Evolutionary conservation across 35 echinoderm and acorn worm genomes (phyloP).

Genomic region (Anneissia japonica): DNA sequence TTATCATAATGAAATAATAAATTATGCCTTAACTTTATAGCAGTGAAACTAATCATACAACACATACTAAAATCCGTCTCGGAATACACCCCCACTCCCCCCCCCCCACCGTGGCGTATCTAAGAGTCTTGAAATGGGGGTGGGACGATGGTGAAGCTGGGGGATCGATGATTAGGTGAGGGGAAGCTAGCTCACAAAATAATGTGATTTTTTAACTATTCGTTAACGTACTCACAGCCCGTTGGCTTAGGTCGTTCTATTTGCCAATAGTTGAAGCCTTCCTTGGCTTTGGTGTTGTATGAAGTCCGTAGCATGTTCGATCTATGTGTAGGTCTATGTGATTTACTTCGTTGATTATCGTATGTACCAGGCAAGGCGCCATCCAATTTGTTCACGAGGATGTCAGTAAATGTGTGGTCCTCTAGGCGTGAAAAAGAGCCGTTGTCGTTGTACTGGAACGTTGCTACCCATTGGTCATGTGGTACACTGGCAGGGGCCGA

Average conservation of each 20-base stretch:
- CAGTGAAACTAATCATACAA: not conserved
- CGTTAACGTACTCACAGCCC: constrained; percentile 86
- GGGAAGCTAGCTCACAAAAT: too few species aligned
- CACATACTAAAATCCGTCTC: not conserved
- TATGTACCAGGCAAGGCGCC: constrained; percentile 68
- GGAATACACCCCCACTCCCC: not conserved
- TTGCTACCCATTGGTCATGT: constrained; percentile 55
- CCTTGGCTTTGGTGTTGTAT: constrained; percentile 59
- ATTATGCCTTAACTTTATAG: too few species aligned
- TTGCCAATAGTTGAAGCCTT: constrained; percentile 85
- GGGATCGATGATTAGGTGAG: too few species aligned
- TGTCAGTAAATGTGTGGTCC: constrained; percentile 51
- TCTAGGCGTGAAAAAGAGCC: constrained; percentile 44
- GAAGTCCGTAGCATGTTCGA: constrained; percentile 18
- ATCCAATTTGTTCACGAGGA: constrained; percentile 33
- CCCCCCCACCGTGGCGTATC: too few species aligned
- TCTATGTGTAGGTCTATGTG: not conserved
- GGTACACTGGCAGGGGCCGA: constrained; percentile 14
- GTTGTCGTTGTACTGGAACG: constrained; percentile 68
- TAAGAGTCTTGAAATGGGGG: too few species aligned
- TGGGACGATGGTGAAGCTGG: too few species aligned
- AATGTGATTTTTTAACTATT: too few species aligned
- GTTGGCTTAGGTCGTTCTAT: constrained; percentile 91
- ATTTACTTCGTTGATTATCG: constrained; percentile 35
- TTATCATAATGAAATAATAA: too few species aligned